Evolutionary conservation across 2,888 invertebrate genomes (phyloP), one percentile per base, ranked within the genome.

Genomic region (Eilema depressum): DNA sequence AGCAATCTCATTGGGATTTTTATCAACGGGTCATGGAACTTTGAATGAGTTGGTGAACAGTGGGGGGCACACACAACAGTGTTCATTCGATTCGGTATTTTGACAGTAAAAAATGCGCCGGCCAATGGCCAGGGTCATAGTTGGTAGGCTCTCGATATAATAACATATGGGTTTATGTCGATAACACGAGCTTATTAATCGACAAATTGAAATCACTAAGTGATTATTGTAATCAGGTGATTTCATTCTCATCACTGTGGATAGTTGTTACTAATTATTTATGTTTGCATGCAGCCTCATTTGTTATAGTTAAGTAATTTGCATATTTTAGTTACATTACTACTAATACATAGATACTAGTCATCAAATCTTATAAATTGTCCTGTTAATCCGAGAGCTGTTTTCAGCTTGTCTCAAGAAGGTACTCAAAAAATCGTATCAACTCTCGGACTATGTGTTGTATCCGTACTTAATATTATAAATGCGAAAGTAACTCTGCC

Each of bases 21-120:
- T 75, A 77, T 75, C 81, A 80, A 66, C 74, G 74, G 78, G 77
- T 84, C 82, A 81, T 76, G 74, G 75, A 80, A 80, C 82, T 76
- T 75, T 60, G 75, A 74, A 81, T 76, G 76, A 71, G 62, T 59
- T 68, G 71, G 56, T 56, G 69, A 80, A 75, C 78, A 77, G 76
- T 82, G 71, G 83, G 83, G 83, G 82, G 73, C 74, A n/a, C n/a
- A n/a, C n/a, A n/a, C n/a, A 41, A 62, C 28, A 76, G 68, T 77
- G 79, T 75, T 79, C 75, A 80, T 79, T 80, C 76, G 82, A 68
- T 80, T 83, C 75, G 77, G 75, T 79, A 73, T 79, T 72, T 74
- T 82, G 74, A 79, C 79, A 77, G 74, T 78, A 81, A 83, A 76
- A 79, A 80, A 82, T 82, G 73, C 61, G 71, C 80, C 71, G 74